Conservation (phyloP, 1,140 invertebrate species). For the Drosophila bifasciata region DNA sequence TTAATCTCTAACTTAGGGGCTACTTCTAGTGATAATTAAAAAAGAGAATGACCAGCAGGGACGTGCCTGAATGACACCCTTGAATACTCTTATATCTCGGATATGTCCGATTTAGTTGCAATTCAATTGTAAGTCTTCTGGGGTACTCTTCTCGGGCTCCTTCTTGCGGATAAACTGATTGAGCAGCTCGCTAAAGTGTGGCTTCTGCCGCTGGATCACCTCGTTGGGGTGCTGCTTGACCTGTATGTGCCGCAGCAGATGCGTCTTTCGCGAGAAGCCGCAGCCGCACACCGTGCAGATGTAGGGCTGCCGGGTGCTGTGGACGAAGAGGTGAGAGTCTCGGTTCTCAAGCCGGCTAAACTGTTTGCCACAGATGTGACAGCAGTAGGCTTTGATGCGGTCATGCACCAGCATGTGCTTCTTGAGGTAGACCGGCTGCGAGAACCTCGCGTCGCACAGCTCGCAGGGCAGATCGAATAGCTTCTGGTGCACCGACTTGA, state of each 20-base stretch:
- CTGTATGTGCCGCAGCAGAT: slow-evolving; percentile 92
- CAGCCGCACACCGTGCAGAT: slow-evolving; percentile 92
- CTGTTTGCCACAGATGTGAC: slow-evolving; percentile 94
- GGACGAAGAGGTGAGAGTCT: slow-evolving; percentile 93
- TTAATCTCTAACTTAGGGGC: no score
- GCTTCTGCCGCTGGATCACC: slow-evolving; percentile 92
- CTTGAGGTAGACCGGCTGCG: slow-evolving; percentile 93
- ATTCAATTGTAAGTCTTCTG: not conserved
- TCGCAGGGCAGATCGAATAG: slow-evolving; percentile 91
- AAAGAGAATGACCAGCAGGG: no score
- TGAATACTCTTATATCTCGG: no score
- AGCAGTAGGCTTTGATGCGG: slow-evolving; percentile 91
- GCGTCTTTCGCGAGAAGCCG: slow-evolving; percentile 93
- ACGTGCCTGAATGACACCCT: no score
- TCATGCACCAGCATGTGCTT: slow-evolving; percentile 92
- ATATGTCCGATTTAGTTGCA: not conserved
- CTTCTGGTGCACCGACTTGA: slow-evolving; percentile 91
- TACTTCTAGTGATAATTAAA: no score
- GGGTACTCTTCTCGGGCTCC: not conserved
- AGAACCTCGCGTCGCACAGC: slow-evolving; percentile 90
- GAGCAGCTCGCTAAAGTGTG: slow-evolving; percentile 85
- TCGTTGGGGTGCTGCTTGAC: slow-evolving; percentile 89
- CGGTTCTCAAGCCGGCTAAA: slow-evolving; percentile 93
- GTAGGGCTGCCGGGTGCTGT: slow-evolving; percentile 94
- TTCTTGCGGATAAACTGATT: not conserved